Conservation (phyloP, 2,113 vertebrate genomes). For the Acinonyx jubatus region DNA sequence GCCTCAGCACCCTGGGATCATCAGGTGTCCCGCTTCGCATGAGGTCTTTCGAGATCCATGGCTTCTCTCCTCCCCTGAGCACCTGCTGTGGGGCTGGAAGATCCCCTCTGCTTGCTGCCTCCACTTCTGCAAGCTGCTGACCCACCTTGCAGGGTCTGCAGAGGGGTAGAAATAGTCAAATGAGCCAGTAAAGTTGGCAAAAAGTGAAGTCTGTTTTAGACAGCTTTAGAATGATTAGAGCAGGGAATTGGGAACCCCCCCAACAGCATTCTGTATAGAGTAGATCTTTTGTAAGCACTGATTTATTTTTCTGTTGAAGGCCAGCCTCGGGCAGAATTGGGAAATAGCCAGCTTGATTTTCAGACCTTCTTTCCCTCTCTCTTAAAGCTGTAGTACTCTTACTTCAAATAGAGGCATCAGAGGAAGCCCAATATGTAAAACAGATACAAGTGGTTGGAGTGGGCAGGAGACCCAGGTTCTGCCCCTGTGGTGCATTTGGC, state of each 20-base stretch:
- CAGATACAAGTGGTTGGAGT: background rate
- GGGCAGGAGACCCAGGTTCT: background rate
- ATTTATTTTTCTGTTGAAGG: slow-evolving; percentile 59
- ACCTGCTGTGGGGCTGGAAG: background rate
- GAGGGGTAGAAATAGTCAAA: background rate
- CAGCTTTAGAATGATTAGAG: slow-evolving; percentile 46
- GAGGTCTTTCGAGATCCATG: accelerated
- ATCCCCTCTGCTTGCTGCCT: no score
- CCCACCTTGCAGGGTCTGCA: background rate
- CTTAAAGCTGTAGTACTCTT: slow-evolving; percentile 14
- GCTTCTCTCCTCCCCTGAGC: background rate
- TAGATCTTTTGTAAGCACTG: slow-evolving; percentile 53
- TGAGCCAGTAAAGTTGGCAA: background rate
- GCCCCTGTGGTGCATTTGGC: background rate
- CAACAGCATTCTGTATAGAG: background rate
- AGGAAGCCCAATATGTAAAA: background rate
- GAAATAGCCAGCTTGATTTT: slow-evolving; percentile 30
- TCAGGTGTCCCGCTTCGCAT: background rate
- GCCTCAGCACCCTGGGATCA: no score
- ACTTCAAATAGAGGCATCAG: background rate
- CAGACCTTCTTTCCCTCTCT: background rate
- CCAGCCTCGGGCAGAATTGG: slow-evolving; percentile 65
- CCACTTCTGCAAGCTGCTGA: background rate
- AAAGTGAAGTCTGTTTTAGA: slow-evolving; percentile 20
- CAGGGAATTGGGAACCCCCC: background rate